Evolutionary conservation across 2,797 vertebrate genomes (phyloP).

Genomic region (Phataginus tetradactyla): DNA sequence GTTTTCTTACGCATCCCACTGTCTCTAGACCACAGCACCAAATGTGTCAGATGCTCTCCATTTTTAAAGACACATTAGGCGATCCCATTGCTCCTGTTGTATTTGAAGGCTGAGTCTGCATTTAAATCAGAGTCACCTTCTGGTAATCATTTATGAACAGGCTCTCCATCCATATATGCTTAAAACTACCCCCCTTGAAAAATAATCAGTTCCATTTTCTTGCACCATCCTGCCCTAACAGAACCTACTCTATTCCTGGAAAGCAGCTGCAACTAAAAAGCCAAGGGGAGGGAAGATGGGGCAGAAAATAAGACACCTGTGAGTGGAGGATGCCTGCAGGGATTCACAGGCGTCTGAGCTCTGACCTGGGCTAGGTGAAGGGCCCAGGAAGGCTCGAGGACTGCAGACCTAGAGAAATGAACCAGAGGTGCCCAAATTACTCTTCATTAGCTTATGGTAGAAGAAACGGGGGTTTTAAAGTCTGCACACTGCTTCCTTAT

Average conservation of each 20-base stretch:
- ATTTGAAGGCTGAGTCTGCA: background rate
- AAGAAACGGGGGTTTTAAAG: background rate
- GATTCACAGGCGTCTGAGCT: background rate
- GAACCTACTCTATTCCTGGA: background rate
- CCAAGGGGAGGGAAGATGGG: background rate
- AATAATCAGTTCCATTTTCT: background rate
- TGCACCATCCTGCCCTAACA: background rate
- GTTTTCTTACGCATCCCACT: background rate
- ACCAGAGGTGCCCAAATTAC: background rate
- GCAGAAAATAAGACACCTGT: background rate
- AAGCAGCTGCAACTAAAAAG: background rate
- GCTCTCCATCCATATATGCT: background rate
- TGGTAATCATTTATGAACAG: background rate
- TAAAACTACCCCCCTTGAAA: background rate
- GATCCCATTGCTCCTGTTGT: background rate
- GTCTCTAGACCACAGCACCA: background rate
- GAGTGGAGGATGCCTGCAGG: background rate
- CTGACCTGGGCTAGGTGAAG: background rate
- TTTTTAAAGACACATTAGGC: background rate
- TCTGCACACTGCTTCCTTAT: background rate
- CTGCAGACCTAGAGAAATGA: background rate
- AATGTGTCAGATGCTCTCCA: background rate
- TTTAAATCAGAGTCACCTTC: background rate
- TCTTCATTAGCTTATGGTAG: background rate
- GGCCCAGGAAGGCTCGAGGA: background rate